phyloP scores from a whole-genome alignment of 2,797 vertebrate genomes.

The Notolabrus celidotus region DNA sequence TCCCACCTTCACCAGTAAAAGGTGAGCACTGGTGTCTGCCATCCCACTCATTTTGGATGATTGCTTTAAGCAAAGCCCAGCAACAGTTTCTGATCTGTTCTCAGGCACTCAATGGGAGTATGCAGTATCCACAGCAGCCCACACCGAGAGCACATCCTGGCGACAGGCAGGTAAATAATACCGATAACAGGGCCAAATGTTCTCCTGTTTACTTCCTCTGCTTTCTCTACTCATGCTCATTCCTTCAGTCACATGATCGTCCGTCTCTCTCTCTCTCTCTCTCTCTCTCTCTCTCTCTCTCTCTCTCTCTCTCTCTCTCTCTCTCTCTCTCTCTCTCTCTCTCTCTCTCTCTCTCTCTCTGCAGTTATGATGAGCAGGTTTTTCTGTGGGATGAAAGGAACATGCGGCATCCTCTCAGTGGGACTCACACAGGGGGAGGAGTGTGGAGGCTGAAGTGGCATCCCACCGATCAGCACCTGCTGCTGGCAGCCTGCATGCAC shows the following conservation, averaged over 20 bases:
- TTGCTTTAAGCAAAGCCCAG: not conserved
- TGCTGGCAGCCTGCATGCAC: slow-evolving; percentile 96
- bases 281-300: not conserved
- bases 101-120: slow-evolving; percentile 95
- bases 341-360: not conserved
- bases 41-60: not conserved
- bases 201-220: no score
- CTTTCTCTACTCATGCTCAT: not conserved
- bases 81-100: slow-evolving; percentile 9
- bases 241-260: not conserved
- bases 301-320: not conserved
- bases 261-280: no score
- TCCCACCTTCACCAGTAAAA: slow-evolving; percentile 89
- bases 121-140: slow-evolving; percentile 96
- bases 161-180: slow-evolving; percentile 95
- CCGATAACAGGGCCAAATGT: no score
- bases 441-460: slow-evolving; percentile 99
- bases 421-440: slow-evolving; percentile 87
- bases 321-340: no score
- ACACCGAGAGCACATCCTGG: slow-evolving; percentile 89
- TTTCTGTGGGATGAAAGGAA: slow-evolving; percentile 95
- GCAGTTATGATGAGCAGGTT: slow-evolving; percentile 94
- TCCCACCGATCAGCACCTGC: slow-evolving; percentile 86
- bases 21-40: slow-evolving; percentile 62
- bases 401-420: slow-evolving; percentile 88